A percentile compares a stretch with the other conserved stretches of the same genome.
Conservation (phyloP, 2,888 invertebrate species). For the Melolontha melolontha region DNA sequence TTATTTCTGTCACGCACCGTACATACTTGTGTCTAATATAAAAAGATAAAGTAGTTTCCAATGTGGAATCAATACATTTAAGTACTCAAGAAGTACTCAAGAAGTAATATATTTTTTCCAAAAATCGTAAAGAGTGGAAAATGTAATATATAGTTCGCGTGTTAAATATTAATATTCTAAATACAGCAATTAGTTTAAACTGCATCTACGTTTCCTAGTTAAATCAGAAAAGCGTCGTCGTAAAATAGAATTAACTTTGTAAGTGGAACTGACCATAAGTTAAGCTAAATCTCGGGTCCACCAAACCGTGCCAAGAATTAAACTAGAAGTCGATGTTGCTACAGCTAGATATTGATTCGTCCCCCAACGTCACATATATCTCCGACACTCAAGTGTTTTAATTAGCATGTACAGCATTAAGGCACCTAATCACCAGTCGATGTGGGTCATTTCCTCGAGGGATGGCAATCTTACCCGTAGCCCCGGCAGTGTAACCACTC, state of each 20-base stretch:
- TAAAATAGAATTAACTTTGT: slow-evolving; percentile 33
- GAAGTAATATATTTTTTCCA: no score
- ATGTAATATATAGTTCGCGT: no score
- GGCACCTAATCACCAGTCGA: slow-evolving; percentile 52
- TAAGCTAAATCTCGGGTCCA: slow-evolving; percentile 35
- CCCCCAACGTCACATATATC: slow-evolving; percentile 36
- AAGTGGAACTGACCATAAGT: slow-evolving; percentile 35
- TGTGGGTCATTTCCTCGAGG: slow-evolving; percentile 50
- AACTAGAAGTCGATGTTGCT: slow-evolving; percentile 31
- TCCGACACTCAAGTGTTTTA: slow-evolving; percentile 48
- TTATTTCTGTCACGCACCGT: no score
- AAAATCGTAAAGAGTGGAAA: no score
- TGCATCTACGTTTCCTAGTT: slow-evolving; percentile 15
- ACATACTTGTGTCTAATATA: no score
- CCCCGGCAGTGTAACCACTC: slow-evolving; percentile 44
- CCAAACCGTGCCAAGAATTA: slow-evolving; percentile 37
- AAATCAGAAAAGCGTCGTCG: slow-evolving; percentile 23
- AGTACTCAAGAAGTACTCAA: no score
- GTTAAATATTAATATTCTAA: no score
- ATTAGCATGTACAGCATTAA: slow-evolving; percentile 55
- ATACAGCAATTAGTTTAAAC: slow-evolving; percentile 3
- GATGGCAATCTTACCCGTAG: slow-evolving; percentile 43
- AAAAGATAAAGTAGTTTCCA: no score
- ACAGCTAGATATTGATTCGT: slow-evolving; percentile 36
- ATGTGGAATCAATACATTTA: no score